Base-by-base conservation (phyloP, 2,113 vertebrate species). In the Isichthys henryi region DNA sequence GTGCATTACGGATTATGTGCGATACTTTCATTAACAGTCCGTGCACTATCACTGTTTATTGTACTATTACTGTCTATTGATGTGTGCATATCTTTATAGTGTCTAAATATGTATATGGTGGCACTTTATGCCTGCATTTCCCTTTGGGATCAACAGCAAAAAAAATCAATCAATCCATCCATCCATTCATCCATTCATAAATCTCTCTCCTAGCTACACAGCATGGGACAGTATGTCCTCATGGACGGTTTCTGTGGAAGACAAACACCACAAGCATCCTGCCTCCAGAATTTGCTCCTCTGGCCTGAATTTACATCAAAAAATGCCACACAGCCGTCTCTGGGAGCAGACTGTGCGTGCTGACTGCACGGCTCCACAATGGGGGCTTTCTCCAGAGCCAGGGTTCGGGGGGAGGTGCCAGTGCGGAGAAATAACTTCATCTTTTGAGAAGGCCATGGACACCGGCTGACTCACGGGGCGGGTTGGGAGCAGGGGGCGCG, bases 361-460 rank as follows among this genome's bases (percentile, higher is more conserved):
- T 19, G 39, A 70, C 88, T 74, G 45, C 62, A 35, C 31, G 10
- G 53, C 15, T 48, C 87, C 50, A 88, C n/a, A 89, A 84, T 62
- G 80, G 52, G 80, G 52, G 53, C 56, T 88, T 88, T 88, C 87
- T 62, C 9, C 35, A 2, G 86, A 45, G 35, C 19, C 23, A 8
- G 77, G 21, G 21, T 39, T 48, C 0, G 15, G 11, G 74, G 74
- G 31, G 74, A 80, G 70, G 31, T 23, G 70, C n/a, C 52, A 45
- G 4, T 70, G 66, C 19, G n/a, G 31, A 39, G 49, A 77, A 49
- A 82, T 70, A 80, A 53, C 49, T 43, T 39, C n/a, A 53, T 52
- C 70, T 88, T 88, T 53, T 48, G 88, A 52, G 70, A 52, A 80
- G n/a, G n/a, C 70, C 62, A 88, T 88, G 8, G 27, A 11, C n/a